Base-by-base conservation (phyloP, 2,797 vertebrate genomes). In the Pelochelys cantorii region DNA sequence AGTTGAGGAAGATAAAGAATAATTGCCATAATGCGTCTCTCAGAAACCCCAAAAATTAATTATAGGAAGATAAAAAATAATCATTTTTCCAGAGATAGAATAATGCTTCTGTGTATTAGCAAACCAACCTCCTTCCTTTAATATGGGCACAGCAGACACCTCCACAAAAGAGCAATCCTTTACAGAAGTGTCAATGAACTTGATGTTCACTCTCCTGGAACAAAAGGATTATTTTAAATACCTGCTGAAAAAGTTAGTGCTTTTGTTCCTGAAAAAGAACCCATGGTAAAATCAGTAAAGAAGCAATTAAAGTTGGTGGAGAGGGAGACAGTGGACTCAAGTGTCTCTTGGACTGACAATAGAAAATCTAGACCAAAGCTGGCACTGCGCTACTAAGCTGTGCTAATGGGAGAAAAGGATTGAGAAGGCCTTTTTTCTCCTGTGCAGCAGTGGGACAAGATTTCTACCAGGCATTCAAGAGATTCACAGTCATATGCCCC, bases 221-320 rank as follows among this genome's bases (percentile, higher is more conserved):
- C 17, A 90, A 95, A 94, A 89, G 10, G 77, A 84, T 2, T n/a
- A 83, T 52, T 93, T 88, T 55, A 86, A 96, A 83, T 81, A 48
- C 62, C 81, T 2, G 25, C 10, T 54, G 48, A 81, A 77, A 86
- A 74, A 27, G 29, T 56, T 59, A 68, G 56, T 54, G 85, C 29
- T 84, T 90, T 71, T 60, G 11, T 5, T 94, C 48, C 87, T 95
- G 48, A 92, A 31, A 12, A 34, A 85, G 75, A 37, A 77, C 37
- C 71, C 10, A 81, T 25, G 18, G 56, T 48, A 83, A 65, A 80
- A 84, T 59, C 78, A 20, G 20, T 78, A 77, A 87, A 89, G 42
- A 48, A 77, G 15, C 27, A 52, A 52, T 77, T 77, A 52, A 12
- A 52, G 48, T 52, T 77, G 74, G 74, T 27, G 7, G 42, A 77